Percentiles rank a stretch among this genome's conserved stretches.
phyloP scores from a whole-genome alignment of 1,140 invertebrate species.

The Palaemon carinicauda region DNA sequence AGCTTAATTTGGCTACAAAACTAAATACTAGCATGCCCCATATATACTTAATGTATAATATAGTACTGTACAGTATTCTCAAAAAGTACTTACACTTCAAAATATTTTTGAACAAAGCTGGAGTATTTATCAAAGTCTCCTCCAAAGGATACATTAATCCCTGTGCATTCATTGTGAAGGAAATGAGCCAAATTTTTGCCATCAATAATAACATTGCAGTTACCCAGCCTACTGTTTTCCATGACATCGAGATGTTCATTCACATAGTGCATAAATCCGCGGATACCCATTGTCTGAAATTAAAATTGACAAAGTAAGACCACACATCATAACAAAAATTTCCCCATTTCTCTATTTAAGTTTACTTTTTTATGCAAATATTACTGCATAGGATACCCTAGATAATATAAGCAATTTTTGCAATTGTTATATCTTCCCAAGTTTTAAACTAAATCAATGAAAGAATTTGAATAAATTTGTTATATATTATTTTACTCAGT shows the following conservation, averaged over 20 bases:
- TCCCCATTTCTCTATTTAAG: background rate
- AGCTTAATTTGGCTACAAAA: background rate
- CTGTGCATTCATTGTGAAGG: constrained; percentile 34
- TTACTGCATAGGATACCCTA: background rate
- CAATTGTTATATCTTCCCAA: too few relatives aligned
- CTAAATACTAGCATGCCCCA: background rate
- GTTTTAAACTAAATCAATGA: too few relatives aligned
- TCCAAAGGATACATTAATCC: constrained; percentile 34
- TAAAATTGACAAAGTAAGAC: background rate
- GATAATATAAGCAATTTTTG: background rate
- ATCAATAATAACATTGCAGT: constrained; percentile 33
- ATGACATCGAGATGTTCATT: constrained; percentile 8
- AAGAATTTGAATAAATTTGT: too few relatives aligned
- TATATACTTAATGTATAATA: too few relatives aligned
- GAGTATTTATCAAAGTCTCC: constrained; percentile 50
- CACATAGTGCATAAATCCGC: constrained; percentile 24
- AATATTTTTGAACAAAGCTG: constrained; percentile 15
- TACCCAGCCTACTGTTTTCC: constrained; percentile 9
- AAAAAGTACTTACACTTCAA: background rate
- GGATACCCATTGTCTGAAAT: constrained; percentile 34
- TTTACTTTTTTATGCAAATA: too few relatives aligned
- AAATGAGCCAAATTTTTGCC: constrained; percentile 42
- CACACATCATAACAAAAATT: too few relatives aligned
- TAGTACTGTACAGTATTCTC: background rate
- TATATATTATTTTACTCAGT: too few relatives aligned